Evolutionary conservation across 2,113 vertebrate genomes (phyloP), one percentile per base, ranked within the genome.

Genomic region (Lampris incognitus): DNA sequence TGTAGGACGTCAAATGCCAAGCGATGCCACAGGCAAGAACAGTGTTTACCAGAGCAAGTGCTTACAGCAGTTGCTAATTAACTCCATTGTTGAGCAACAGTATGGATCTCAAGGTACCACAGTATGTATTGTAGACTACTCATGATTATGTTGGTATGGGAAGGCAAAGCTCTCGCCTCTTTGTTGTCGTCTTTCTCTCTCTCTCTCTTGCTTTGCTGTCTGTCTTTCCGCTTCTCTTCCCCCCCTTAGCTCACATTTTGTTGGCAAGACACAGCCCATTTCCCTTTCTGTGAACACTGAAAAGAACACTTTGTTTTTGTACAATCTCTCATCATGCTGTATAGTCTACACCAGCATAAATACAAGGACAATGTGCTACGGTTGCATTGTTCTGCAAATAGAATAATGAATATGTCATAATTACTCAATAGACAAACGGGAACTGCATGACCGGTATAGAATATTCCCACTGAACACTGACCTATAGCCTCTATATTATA

Each of bases 1-100:
- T 75, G 66, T 84, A 88, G 89, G 89, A 91, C 84, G 87, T 93
- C 90, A 92, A 92, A 90, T 78, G 71, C 88, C 85, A 88, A 86
- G 87, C 61, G 68, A 86, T 79, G 91, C 90, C 88, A 87, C 78
- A 75, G 88, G 91, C 88, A 86, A 78, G 81, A 85, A 85, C 79
- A 80, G 79, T 86, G 87, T 89, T 88, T 87, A 84, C 83, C 82
- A 72, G 88, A 89, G 89, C 87, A 88, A 88, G 88, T 83, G 89
- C 86, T 87, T 91, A 80, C 85, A 86, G 86, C 66, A 73, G 93
- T 94, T 94, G 92, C 93, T 92, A 24, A 24, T 24, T 24, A 24
- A 24, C 86, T 90, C 76, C 90, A 85, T 78, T 89, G 91, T 92
- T 91, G 89, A 89, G 86, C 86, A 86, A 87, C 78, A 78, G 72